Evolutionary conservation across 2,888 invertebrate genomes (phyloP), one percentile per base, ranked within the genome.

Genomic region (Melinaea marsaeus): DNA sequence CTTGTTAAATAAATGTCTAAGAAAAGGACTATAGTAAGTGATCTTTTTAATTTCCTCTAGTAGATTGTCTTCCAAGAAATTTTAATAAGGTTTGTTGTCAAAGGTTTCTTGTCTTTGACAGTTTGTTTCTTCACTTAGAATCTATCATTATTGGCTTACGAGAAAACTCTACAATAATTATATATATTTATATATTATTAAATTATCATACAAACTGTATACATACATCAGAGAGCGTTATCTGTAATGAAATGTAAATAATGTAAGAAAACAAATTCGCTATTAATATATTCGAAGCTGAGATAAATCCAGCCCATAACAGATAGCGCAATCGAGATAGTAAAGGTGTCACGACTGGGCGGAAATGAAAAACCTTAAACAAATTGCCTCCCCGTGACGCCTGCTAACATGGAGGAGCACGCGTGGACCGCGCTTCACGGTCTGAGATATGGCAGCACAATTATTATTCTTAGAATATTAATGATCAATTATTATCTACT

Each of bases 371-470:
- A 51, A 51, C 51, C 51, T 51, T 51, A 51, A 51, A 51, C 32
- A 51, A 51, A 51, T 51, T 51, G 51, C 55, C 47, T 58, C 47
- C 13, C 66, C 68, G 68, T 69, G 69, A 62, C 13, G 60, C 58
- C 63, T 62, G 57, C 54, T 65, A 67, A 61, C 48, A 61, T 62
- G 56, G 59, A 35, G 55, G 61, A 54, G 2, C 22, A 54, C 22
- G 54, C 13, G 13, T 5, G 22, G 22, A 22, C 22, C 22, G 22
- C 22, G 22, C 22, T 22, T 22, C 22, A 22, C 22, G 22, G 22
- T 42, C 6, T 9, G 42, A 42, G 42, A 42, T 9, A 42, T 42
- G 42, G 9, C 6, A 42, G 42, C 2, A 9, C 42, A 42, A 9
- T 42, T 37, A 37, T 37, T 7, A 22, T 37, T 37, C 7, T 6